phyloP scores from a whole-genome alignment of 64 coral and sea anemone genomes.

The Porites lutea region DNA sequence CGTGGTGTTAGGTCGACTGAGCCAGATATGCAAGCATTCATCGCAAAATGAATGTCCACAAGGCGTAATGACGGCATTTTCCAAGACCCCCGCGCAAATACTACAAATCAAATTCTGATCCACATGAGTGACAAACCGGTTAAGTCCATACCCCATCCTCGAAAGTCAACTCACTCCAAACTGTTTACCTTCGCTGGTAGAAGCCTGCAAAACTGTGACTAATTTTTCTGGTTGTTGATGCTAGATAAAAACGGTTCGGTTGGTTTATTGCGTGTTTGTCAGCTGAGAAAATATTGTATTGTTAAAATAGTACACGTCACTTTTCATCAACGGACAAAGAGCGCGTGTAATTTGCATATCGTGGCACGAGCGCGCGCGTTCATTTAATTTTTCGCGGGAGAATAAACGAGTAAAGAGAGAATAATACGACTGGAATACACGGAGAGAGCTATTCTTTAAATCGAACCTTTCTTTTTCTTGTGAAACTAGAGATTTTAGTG shows the following conservation, averaged over 20 bases:
- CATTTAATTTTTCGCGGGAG: constrained; percentile 7
- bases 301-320: constrained; percentile 42
- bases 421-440: background rate
- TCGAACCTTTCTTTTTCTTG: background rate
- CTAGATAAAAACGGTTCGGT: background rate
- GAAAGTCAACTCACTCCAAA: background rate
- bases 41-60: constrained; percentile 97
- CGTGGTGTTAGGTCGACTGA: constrained; percentile 73
- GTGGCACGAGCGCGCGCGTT: constrained; percentile 46
- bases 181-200: constrained; percentile 1
- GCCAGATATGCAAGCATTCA: constrained; percentile 86
- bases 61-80: constrained; percentile 90
- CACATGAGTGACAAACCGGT: constrained; percentile 82
- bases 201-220: background rate
- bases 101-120: constrained; percentile 95
- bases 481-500: background rate
- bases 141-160: constrained; percentile 86
- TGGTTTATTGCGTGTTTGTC: constrained; percentile 42
- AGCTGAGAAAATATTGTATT: constrained; percentile 51
- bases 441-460: background rate
- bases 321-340: constrained; percentile 64
- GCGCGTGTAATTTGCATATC: constrained; percentile 55
- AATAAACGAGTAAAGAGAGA: background rate
- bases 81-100: constrained; percentile 94
- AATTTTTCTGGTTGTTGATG: background rate